A percentile compares a stretch with the other conserved stretches of the same genome.
Conservation (phyloP, 2,797 vertebrate genomes). For the Brachyalestes nurse region DNA sequence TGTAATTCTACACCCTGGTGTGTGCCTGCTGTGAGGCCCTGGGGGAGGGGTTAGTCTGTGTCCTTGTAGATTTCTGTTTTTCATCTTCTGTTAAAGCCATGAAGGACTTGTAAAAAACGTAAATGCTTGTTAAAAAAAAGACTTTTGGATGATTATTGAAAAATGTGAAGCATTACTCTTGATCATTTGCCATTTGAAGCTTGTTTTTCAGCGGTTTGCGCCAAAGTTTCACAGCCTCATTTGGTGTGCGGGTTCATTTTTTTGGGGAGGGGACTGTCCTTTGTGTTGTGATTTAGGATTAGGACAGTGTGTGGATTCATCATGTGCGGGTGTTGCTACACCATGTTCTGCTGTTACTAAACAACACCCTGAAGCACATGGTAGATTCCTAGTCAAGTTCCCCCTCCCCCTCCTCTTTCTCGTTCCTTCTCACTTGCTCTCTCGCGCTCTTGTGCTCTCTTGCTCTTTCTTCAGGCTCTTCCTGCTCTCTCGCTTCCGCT, state of each 20-base stretch:
- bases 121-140: neutral
- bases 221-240: neutral
- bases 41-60: slow-evolving; percentile 7
- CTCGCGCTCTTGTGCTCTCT: slow-evolving; percentile 7
- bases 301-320: neutral
- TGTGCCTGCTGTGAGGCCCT: neutral
- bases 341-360: slow-evolving; percentile 26
- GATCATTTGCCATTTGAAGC: too few species aligned
- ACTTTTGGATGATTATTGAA: too few species aligned
- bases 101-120: neutral
- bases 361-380: slow-evolving; percentile 45
- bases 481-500: slow-evolving; percentile 2
- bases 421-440: slow-evolving; percentile 21
- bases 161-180: too few species aligned
- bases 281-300: neutral
- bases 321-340: slow-evolving; percentile 49
- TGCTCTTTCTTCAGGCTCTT: slow-evolving; percentile 6
- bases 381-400: slow-evolving; percentile 19
- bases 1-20: slow-evolving; percentile 24
- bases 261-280: neutral
- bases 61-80: neutral
- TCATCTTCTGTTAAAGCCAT: neutral
- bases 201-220: neutral
- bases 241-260: neutral
- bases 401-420: slow-evolving; percentile 16